A percentile compares a stretch with the other conserved stretches of the same genome.
Evolutionary conservation across 1,140 invertebrate species (phyloP).

Genomic region (Sarcophaga peregrina): DNA sequence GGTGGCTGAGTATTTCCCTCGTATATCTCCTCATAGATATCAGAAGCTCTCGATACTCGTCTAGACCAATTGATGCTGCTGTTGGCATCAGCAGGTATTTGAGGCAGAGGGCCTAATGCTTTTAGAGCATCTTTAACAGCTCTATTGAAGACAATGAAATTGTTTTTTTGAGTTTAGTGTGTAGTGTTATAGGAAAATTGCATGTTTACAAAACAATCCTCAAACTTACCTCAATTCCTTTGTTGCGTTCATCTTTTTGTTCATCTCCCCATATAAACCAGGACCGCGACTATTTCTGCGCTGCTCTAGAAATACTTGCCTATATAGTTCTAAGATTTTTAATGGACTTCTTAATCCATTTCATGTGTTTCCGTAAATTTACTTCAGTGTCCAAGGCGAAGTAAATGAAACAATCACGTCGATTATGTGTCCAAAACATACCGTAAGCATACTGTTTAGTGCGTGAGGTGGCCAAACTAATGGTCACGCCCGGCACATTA

Average conservation of each 20-base stretch:
- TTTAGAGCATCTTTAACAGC: constrained; percentile 12
- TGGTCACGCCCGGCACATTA: constrained; percentile 60
- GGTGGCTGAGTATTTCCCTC: constrained; percentile 49
- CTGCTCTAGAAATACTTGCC: constrained; percentile 60
- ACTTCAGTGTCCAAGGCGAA: constrained; percentile 61
- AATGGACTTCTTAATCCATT: constrained; percentile 65
- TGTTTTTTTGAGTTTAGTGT: not conserved
- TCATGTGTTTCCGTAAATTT: constrained; percentile 60
- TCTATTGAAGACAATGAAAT: not conserved
- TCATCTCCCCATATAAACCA: constrained; percentile 20
- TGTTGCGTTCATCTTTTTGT: not conserved
- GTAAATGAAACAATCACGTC: constrained; percentile 62
- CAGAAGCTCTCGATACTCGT: constrained; percentile 53
- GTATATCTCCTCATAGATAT: constrained; percentile 65
- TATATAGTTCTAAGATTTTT: constrained; percentile 63
- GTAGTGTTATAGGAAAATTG: no score
- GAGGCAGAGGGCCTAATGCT: constrained; percentile 56
- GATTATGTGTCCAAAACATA: constrained; percentile 64
- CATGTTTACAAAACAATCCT: no score
- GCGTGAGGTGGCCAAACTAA: constrained; percentile 59
- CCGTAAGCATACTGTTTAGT: constrained; percentile 63
- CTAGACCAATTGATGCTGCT: constrained; percentile 50
- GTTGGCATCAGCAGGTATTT: constrained; percentile 54
- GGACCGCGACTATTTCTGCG: constrained; percentile 56
- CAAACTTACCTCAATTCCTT: constrained; percentile 23